Evolutionary conservation across 2,113 vertebrate genomes (phyloP).

Genomic region (Pleuronectes platessa): DNA sequence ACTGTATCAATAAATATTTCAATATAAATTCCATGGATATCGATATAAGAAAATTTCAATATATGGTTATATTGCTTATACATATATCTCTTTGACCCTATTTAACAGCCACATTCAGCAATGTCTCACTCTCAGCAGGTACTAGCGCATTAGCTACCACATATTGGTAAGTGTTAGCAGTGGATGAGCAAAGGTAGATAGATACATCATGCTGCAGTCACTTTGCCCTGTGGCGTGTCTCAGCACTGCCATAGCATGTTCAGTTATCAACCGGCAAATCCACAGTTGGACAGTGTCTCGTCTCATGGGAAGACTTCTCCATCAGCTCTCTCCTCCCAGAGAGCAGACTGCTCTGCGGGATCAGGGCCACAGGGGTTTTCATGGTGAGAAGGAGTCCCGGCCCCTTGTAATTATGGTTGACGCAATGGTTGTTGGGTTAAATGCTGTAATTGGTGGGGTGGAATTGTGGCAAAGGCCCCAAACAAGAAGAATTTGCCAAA

Average conservation of each 20-base stretch:
- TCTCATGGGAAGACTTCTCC: constrained; percentile 3
- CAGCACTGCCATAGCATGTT: background rate
- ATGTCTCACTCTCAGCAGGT: background rate
- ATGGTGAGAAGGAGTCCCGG: constrained; percentile 53
- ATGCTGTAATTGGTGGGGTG: constrained; percentile 63
- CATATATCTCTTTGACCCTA: background rate
- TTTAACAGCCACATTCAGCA: background rate
- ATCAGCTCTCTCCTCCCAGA: constrained; percentile 1
- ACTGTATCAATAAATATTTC: too few species aligned
- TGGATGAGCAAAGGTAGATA: background rate
- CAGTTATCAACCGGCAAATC: constrained; percentile 10
- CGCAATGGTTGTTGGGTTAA: constrained; percentile 70
- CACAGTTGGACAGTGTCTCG: background rate
- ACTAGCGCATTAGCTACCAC: background rate
- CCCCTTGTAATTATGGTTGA: constrained; percentile 74
- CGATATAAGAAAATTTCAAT: too few species aligned
- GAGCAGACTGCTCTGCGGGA: constrained; percentile 22
- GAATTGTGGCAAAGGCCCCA: constrained; percentile 58
- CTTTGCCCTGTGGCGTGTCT: background rate
- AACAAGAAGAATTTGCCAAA: constrained; percentile 57
- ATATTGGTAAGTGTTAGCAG: background rate
- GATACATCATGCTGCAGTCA: too few species aligned
- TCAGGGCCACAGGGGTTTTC: constrained; percentile 49
- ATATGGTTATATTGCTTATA: too few species aligned
- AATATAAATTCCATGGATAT: too few species aligned